A percentile compares a stretch with the other conserved stretches of the same genome.
Evolutionary conservation across 2,113 vertebrate species (phyloP).

Genomic region (Aegotheles bennettii): DNA sequence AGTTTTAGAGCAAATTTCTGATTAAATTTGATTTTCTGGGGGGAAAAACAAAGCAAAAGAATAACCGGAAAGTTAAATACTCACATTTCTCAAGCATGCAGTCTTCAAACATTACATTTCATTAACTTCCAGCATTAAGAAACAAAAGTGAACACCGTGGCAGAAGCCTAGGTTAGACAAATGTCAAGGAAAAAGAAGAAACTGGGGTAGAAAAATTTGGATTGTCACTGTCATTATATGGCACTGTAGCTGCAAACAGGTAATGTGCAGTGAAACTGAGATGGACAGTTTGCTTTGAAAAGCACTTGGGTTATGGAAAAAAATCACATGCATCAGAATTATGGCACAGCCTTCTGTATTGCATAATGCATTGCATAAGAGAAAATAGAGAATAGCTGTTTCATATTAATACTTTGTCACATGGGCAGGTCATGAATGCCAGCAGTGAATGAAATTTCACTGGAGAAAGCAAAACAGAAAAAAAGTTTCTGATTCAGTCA

Average conservation of each 20-base stretch:
- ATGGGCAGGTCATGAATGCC: conserved; percentile 35
- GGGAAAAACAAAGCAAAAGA: background rate
- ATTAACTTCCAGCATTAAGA: background rate
- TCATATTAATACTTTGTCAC: conserved; percentile 50
- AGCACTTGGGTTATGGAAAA: conserved; percentile 25
- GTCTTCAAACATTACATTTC: background rate
- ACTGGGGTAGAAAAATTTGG: background rate
- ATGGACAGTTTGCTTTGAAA: background rate
- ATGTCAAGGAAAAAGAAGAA: background rate
- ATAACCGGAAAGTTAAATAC: background rate
- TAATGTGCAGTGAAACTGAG: conserved; percentile 10
- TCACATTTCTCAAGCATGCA: background rate
- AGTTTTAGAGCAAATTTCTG: background rate
- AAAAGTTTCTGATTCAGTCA: background rate
- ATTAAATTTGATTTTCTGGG: background rate
- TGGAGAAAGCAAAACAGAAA: conserved; percentile 2
- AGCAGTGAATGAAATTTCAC: conserved; percentile 43
- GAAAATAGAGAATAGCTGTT: conserved; percentile 48
- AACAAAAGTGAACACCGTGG: background rate
- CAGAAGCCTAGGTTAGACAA: background rate
- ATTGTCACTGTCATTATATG: background rate
- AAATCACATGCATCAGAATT: conserved; percentile 26
- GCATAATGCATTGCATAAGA: conserved; percentile 59
- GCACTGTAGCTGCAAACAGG: background rate
- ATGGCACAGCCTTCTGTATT: conserved; percentile 39